Evolutionary conservation across 2,888 invertebrate species (phyloP).

Genomic region (Peribatodes rhomboidaria): DNA sequence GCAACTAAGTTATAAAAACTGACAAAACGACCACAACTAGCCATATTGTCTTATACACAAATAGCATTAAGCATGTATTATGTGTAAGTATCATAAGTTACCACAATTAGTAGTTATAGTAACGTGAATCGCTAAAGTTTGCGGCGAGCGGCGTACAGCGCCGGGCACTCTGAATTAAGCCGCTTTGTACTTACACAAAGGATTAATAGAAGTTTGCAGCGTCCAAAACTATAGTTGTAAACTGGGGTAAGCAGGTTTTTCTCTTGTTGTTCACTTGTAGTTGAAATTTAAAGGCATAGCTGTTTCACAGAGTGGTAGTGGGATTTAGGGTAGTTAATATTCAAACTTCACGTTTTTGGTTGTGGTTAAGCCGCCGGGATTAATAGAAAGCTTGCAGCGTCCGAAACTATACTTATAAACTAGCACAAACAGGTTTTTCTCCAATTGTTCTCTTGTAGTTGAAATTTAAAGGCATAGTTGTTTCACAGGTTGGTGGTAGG

Average conservation of each 20-base stretch:
- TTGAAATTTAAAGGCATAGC: too few species aligned
- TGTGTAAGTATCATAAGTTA: constrained; percentile 2
- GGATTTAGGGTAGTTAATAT: too few species aligned
- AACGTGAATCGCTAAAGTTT: constrained; percentile 26
- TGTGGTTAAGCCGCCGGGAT: too few species aligned
- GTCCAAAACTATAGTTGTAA: constrained; percentile 21
- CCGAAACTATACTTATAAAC: constrained; percentile 21
- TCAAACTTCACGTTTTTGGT: too few species aligned
- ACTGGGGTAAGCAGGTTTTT: constrained; percentile 8
- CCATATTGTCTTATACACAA: too few species aligned
- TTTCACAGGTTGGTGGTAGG: too few species aligned
- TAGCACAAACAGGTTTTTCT: constrained; percentile 5
- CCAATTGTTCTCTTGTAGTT: not conserved
- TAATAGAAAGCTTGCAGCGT: constrained; percentile 7
- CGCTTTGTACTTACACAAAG: constrained; percentile 27
- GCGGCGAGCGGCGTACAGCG: constrained; percentile 16
- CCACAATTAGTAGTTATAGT: constrained; percentile 14
- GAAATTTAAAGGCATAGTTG: too few species aligned
- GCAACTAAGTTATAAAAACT: too few species aligned
- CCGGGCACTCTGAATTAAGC: constrained; percentile 14
- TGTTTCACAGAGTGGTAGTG: too few species aligned
- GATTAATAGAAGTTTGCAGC: constrained; percentile 23
- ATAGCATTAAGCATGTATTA: not conserved
- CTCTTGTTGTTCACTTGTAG: not conserved
- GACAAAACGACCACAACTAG: too few species aligned